Percentiles rank a stretch among this genome's conserved stretches.
Conservation (phyloP, 1,140 invertebrate genomes). For the Danaus melanippus region DNA sequence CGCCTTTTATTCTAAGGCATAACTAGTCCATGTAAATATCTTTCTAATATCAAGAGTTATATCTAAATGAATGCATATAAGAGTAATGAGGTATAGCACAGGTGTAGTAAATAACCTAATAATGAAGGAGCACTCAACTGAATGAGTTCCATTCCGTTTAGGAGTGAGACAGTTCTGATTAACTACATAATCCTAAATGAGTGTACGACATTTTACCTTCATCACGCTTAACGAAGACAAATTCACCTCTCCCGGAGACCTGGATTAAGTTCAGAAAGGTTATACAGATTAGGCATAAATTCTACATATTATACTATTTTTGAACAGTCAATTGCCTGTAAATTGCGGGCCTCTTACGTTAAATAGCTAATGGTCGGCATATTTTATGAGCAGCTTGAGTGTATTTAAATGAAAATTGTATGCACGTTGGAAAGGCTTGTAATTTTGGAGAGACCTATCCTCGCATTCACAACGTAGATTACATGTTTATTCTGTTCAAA, state of each 20-base stretch:
- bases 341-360: slow-evolving; percentile 20
- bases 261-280: slow-evolving; percentile 20
- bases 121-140: slow-evolving; percentile 5
- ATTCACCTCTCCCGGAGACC: slow-evolving; percentile 24
- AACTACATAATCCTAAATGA: slow-evolving; percentile 32
- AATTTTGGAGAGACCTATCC: slow-evolving; percentile 18
- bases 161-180: slow-evolving; percentile 25
- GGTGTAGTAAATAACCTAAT: not conserved
- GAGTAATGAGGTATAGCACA: too few species aligned
- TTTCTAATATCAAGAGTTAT: too few species aligned
- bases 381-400: slow-evolving; percentile 13
- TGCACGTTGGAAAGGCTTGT: slow-evolving; percentile 11
- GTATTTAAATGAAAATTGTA: slow-evolving; percentile 27
- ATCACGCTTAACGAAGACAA: slow-evolving; percentile 34
- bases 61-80: too few species aligned
- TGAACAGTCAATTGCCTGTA: slow-evolving; percentile 15
- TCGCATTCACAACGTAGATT: too few species aligned
- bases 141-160: slow-evolving; percentile 15
- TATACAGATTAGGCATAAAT: slow-evolving; percentile 8
- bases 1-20: too few species aligned
- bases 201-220: slow-evolving; percentile 29
- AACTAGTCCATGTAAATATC: too few species aligned
- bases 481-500: too few species aligned
- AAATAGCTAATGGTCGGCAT: slow-evolving; percentile 20
- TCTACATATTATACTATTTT: slow-evolving; percentile 1